phyloP scores from a whole-genome alignment of 2,113 vertebrate genomes.

The Acanthisitta chloris region DNA sequence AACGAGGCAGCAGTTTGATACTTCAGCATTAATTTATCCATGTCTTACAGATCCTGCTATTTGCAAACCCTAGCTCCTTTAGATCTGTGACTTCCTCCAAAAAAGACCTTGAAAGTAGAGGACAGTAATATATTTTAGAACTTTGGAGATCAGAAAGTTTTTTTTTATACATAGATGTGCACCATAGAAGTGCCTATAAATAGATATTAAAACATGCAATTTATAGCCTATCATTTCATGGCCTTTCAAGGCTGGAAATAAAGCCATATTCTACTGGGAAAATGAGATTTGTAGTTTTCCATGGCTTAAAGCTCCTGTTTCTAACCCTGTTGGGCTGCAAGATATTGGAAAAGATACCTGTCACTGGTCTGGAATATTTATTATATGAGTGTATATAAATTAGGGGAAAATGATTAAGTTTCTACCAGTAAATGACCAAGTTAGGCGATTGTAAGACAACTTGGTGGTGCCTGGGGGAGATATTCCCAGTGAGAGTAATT shows the following conservation, averaged over 20 bases:
- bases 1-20: neutral
- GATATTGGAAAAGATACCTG: neutral
- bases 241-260: slow-evolving; percentile 62
- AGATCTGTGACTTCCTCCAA: neutral
- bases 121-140: slow-evolving; percentile 46
- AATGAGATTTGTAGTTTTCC: slow-evolving; percentile 61
- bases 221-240: slow-evolving; percentile 60
- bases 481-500: neutral
- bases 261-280: slow-evolving; percentile 44
- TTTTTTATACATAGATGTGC: slow-evolving; percentile 44
- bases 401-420: neutral
- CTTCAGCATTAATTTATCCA: neutral
- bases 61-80: neutral
- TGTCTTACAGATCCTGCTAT: neutral
- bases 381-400: slow-evolving; percentile 18
- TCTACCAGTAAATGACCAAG: neutral
- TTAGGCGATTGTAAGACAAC: neutral
- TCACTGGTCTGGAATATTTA: neutral
- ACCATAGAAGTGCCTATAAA: slow-evolving; percentile 42
- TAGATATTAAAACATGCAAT: slow-evolving; percentile 61
- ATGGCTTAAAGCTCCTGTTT: slow-evolving; percentile 22
- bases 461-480: neutral
- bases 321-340: slow-evolving; percentile 20
- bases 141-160: slow-evolving; percentile 39
- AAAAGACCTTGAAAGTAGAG: slow-evolving; percentile 50